Conservation (phyloP, 2,113 vertebrate genomes). For the Corydoras maculifer region DNA sequence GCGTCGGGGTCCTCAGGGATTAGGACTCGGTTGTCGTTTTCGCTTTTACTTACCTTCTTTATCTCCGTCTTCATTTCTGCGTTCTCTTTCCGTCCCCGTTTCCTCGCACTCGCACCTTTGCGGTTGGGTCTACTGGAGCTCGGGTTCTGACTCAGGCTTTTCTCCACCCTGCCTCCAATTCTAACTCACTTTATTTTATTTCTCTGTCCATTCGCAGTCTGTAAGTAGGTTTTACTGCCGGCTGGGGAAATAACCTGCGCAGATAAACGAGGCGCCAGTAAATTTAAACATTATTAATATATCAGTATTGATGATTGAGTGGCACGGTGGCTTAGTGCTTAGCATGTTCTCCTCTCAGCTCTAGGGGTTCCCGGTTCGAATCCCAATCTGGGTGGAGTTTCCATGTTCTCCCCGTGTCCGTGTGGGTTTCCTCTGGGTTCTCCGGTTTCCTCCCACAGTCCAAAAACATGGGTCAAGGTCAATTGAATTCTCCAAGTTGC, state of each 20-base stretch:
- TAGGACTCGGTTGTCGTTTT: conserved; percentile 32
- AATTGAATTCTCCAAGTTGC: too few species aligned
- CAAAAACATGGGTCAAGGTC: too few species aligned
- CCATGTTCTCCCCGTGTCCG: too few species aligned
- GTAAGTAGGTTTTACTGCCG: neutral
- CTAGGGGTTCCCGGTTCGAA: too few species aligned
- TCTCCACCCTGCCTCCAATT: conserved; percentile 16
- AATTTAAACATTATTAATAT: conserved; percentile 10
- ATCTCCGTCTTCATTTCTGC: conserved; percentile 13
- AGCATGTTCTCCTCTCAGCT: too few species aligned
- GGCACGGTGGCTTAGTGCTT: too few species aligned
- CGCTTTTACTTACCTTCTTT: conserved; percentile 18
- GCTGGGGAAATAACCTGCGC: neutral
- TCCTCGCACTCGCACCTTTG: neutral
- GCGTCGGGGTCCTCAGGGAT: conserved; percentile 33
- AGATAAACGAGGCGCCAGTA: neutral
- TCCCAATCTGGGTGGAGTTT: too few species aligned
- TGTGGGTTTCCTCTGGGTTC: too few species aligned
- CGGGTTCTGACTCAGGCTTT: conserved; percentile 12
- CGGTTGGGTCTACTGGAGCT: neutral
- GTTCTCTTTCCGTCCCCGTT: too few species aligned
- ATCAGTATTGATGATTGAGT: neutral
- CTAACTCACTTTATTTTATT: conserved; percentile 26
- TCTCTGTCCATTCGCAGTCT: conserved; percentile 11
- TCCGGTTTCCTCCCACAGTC: too few species aligned